A percentile compares a stretch with the other conserved stretches of the same genome.
Conservation (phyloP, 2,888 invertebrate species). For the Spilarctia lutea region DNA sequence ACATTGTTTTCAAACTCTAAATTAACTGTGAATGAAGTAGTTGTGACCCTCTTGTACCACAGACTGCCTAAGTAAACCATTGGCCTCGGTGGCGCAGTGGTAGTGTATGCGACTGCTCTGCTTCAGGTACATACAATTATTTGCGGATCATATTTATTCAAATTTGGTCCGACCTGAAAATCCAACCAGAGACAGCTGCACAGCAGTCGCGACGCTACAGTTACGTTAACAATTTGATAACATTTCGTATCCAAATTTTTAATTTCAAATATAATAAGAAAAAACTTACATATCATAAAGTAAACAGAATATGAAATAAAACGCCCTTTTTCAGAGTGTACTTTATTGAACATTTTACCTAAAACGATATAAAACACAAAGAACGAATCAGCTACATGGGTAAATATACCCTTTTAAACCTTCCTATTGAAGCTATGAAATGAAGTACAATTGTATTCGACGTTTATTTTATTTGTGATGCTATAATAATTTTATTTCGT, state of each 20-base stretch:
- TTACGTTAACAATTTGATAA: neutral
- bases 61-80: neutral
- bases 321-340: neutral
- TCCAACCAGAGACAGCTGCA: too few relatives aligned
- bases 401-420: neutral
- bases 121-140: too few relatives aligned
- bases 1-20: neutral
- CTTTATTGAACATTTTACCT: neutral
- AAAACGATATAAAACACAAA: neutral
- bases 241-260: neutral
- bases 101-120: too few relatives aligned
- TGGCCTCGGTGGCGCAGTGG: too few relatives aligned
- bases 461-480: constrained; percentile 30
- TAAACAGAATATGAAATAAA: neutral
- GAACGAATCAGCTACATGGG: constrained; percentile 3
- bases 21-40: neutral
- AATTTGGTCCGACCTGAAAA: too few relatives aligned
- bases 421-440: constrained; percentile 28
- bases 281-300: neutral
- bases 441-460: constrained; percentile 26
- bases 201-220: too few relatives aligned
- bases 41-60: neutral
- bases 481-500: constrained; percentile 25
- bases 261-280: neutral
- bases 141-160: too few relatives aligned